These are phyloP conservation scores for Isurus oxyrinchus DNA, from an alignment of 2,113 vertebrate genomes.

Conservation along the genomic window DNA sequence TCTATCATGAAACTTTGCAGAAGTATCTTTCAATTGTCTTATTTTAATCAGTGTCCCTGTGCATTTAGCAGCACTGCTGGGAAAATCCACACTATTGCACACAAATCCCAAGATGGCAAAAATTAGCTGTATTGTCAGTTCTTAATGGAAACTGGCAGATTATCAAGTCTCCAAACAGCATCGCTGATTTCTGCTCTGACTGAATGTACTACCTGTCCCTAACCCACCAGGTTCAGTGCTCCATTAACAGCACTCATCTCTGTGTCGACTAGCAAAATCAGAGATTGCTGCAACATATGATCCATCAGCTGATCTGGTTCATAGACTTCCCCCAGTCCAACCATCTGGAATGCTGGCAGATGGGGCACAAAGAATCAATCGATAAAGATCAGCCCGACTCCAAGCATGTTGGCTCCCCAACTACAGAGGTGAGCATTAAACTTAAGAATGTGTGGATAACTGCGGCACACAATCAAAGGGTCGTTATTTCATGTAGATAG, in stretches of 20 bases:
- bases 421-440: background rate
- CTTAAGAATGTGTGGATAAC: background rate
- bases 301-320: background rate
- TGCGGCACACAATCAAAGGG: background rate
- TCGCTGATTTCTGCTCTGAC: background rate
- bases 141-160: conserved; percentile 4
- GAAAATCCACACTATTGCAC: background rate
- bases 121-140: background rate
- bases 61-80: background rate
- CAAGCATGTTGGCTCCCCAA: background rate
- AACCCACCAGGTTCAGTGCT: background rate
- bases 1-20: background rate
- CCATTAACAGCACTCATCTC: background rate
- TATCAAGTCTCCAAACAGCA: background rate
- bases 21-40: background rate
- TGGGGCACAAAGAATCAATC: background rate
- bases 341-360: background rate
- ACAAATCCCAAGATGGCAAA: background rate
- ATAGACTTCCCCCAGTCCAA: background rate
- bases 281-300: background rate
- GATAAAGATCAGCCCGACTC: background rate
- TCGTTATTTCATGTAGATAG: background rate
- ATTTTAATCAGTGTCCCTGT: background rate
- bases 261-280: no score
- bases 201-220: background rate